These are phyloP conservation scores for Tachystola acroxantha DNA, from an alignment of 2,888 invertebrate genomes.

Conservation along the genomic window DNA sequence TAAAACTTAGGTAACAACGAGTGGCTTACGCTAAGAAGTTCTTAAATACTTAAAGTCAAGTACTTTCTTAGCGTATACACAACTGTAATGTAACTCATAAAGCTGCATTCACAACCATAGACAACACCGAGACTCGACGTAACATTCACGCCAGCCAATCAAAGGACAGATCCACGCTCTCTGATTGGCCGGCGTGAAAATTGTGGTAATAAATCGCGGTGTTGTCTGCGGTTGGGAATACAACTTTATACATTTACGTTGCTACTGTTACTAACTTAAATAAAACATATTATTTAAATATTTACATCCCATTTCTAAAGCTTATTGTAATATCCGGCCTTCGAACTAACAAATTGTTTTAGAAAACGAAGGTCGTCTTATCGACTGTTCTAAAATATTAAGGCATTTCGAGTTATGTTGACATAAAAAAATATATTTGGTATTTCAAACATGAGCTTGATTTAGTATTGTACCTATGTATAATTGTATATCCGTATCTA, in stretches of 20 bases:
- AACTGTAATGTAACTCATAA: neutral
- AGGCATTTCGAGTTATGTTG: slow-evolving; percentile 12
- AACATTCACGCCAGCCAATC: too few species aligned
- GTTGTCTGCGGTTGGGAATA: too few species aligned
- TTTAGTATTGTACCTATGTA: slow-evolving; percentile 9
- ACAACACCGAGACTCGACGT: too few species aligned
- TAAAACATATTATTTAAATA: too few species aligned
- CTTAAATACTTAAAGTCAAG: slow-evolving; percentile 48
- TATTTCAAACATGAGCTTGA: slow-evolving; percentile 20
- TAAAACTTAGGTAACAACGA: neutral
- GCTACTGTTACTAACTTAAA: neutral
- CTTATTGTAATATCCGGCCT: neutral
- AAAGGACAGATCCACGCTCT: too few species aligned
- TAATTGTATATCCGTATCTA: slow-evolving; percentile 1
- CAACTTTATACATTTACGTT: too few species aligned
- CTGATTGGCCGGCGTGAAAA: too few species aligned
- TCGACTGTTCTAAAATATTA: neutral
- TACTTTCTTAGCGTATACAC: slow-evolving; percentile 35
- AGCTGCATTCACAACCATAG: too few species aligned
- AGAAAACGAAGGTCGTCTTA: neutral
- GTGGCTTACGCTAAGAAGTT: slow-evolving; percentile 36
- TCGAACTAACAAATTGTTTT: neutral
- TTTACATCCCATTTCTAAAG: slow-evolving; percentile 19
- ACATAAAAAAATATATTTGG: slow-evolving; percentile 24
- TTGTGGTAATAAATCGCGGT: too few species aligned